A percentile compares a stretch with the other conserved stretches of the same genome.
These are phyloP conservation scores for Myripristis murdjan DNA, from an alignment of 2,797 vertebrate species.

Conservation along the genomic window DNA sequence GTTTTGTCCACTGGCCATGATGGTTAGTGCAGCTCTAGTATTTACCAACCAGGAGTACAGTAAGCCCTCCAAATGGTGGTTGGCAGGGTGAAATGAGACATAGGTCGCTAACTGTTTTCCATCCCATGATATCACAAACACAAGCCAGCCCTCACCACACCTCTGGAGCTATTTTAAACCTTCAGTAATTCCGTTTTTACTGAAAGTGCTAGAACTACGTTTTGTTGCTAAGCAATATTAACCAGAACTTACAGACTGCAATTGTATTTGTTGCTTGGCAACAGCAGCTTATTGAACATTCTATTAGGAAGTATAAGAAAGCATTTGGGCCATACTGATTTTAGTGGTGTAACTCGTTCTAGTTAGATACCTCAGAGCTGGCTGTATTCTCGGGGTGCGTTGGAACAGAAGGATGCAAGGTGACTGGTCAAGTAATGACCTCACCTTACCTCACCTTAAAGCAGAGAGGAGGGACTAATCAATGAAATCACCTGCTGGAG, in stretches of 20 bases:
- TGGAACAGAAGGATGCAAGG: no score
- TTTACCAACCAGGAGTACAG: no score
- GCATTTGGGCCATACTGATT: neutral
- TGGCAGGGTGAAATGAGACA: no score
- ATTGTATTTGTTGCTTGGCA: conserved; percentile 53
- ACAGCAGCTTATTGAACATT: conserved; percentile 27
- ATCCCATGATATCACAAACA: neutral
- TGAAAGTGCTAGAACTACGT: neutral
- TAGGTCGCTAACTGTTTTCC: no score
- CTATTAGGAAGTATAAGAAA: neutral
- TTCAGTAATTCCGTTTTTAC: neutral
- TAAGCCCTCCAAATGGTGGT: no score
- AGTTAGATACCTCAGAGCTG: neutral
- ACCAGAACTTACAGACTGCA: conserved; percentile 4
- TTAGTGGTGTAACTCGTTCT: neutral
- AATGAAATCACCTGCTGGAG: no score
- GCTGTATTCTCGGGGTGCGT: no score
- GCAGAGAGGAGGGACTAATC: no score
- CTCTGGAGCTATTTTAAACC: neutral
- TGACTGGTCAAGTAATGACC: neutral
- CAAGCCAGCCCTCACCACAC: neutral
- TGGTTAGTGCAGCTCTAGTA: no score
- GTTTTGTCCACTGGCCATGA: no score
- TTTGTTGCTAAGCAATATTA: conserved; percentile 28
- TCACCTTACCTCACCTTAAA: no score